Percentiles rank a stretch among this genome's conserved stretches.
phyloP scores from a whole-genome alignment of 2,888 invertebrate genomes.

The Dinocampus coccinellae region DNA sequence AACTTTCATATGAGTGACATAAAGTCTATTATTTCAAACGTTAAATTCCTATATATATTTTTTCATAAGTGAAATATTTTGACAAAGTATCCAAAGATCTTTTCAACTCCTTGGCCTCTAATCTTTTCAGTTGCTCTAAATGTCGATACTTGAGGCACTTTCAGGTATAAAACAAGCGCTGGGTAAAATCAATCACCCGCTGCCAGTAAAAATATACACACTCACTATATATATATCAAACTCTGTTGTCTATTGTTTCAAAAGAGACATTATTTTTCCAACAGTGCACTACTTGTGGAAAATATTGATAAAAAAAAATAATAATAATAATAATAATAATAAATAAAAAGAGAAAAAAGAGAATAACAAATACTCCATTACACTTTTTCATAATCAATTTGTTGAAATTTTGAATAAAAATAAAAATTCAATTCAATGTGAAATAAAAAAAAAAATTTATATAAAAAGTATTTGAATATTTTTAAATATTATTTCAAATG shows the following conservation, averaged over 20 bases:
- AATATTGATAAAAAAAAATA: no score
- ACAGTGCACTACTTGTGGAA: background rate
- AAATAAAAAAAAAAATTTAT: conserved; percentile 4
- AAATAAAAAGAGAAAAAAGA: background rate
- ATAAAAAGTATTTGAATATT: no score
- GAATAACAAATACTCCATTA: background rate
- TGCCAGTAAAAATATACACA: conserved; percentile 42
- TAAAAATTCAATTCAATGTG: background rate
- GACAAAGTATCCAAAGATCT: conserved; percentile 34
- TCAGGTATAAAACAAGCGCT: conserved; percentile 45
- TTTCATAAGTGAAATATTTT: conserved; percentile 20
- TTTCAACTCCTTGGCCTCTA: conserved; percentile 46
- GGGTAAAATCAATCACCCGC: conserved; percentile 57
- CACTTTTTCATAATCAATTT: no score
- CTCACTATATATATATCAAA: conserved; percentile 39
- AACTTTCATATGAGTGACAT: background rate
- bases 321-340: background rate
- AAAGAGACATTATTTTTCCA: conserved; percentile 26
- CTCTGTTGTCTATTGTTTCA: conserved; percentile 53
- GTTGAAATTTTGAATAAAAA: no score
- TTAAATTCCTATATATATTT: background rate
- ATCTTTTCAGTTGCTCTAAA: conserved; percentile 53
- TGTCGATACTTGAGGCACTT: conserved; percentile 48
- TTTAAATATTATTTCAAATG: background rate
- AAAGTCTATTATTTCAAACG: background rate